Percentiles rank a stretch among this genome's conserved stretches.
Conservation (phyloP, 2,797 vertebrate species). For the Acanthurus tractus region DNA sequence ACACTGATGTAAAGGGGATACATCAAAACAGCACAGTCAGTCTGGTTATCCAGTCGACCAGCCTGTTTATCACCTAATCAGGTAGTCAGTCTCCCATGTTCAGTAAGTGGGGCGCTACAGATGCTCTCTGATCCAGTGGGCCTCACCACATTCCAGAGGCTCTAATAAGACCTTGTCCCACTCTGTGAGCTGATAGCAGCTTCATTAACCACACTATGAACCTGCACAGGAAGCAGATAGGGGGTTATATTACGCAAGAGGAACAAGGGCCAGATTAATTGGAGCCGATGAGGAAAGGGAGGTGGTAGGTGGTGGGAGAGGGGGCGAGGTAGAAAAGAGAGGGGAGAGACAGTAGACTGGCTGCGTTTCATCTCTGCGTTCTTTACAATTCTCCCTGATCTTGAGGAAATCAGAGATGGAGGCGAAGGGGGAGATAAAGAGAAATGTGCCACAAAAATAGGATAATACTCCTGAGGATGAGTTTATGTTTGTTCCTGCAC, state of each 20-base stretch:
- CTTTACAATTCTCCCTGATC: conserved; percentile 54
- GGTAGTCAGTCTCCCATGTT: conserved; percentile 46
- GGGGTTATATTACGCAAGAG: conserved; percentile 66
- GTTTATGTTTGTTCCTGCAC: conserved; percentile 58
- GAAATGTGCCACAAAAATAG: conserved; percentile 62
- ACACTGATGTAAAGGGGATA: conserved; percentile 28
- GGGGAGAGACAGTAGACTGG: conserved; percentile 24
- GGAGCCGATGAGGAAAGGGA: conserved; percentile 55
- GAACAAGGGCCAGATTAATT: conserved; percentile 68
- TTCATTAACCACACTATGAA: conserved; percentile 80
- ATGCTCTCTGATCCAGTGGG: conserved; percentile 68
- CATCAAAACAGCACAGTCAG: conserved; percentile 33
- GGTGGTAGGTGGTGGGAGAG: conserved; percentile 39
- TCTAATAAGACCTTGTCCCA: conserved; percentile 71
- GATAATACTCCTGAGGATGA: conserved; percentile 61
- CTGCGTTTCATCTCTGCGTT: conserved; percentile 63
- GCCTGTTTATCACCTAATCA: conserved; percentile 45
- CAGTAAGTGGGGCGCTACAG: conserved; percentile 56
- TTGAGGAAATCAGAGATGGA: conserved; percentile 65
- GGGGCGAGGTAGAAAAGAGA: not conserved
- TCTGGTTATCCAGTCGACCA: conserved; percentile 32
- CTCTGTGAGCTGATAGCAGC: conserved; percentile 66
- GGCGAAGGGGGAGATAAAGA: conserved; percentile 56
- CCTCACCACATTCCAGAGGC: conserved; percentile 64
- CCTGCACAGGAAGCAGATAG: conserved; percentile 71